Conservation (phyloP, 2,888 invertebrate genomes). For the Cephalotes varians region DNA sequence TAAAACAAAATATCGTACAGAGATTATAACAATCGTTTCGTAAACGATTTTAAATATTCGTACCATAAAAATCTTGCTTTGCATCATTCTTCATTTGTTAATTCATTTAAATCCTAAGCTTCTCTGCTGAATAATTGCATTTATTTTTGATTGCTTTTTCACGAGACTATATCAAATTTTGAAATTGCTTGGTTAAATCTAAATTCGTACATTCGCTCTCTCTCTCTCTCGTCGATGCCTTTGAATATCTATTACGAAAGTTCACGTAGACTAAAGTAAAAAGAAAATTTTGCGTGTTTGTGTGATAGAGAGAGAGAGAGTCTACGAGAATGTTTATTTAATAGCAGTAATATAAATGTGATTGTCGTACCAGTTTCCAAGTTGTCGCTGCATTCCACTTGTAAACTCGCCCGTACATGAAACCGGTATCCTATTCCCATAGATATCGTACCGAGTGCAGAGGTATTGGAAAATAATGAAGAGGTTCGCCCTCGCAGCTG, state of each 20-base stretch:
- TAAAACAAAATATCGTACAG: neutral
- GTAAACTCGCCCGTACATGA: slow-evolving; percentile 44
- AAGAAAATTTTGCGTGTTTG: neutral
- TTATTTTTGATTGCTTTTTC: slow-evolving; percentile 6
- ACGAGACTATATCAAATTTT: neutral
- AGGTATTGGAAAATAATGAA: slow-evolving; percentile 79
- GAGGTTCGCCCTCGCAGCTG: slow-evolving; percentile 73
- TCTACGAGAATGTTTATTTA: slow-evolving; percentile 53
- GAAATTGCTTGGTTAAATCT: neutral
- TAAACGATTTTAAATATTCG: neutral
- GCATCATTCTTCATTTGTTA: neutral
- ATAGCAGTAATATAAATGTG: slow-evolving; percentile 35
- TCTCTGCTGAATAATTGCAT: neutral
- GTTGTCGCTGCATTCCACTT: slow-evolving; percentile 38
- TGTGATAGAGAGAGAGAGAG: neutral
- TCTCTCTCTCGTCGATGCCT: neutral
- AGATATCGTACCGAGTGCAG: slow-evolving; percentile 63
- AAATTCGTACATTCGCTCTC: neutral
- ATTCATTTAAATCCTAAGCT: neutral
- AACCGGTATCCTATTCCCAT: slow-evolving; percentile 48
- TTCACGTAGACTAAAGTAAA: neutral
- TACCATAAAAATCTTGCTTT: neutral
- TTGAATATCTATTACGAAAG: slow-evolving; percentile 23
- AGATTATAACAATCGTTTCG: neutral
- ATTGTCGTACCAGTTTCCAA: slow-evolving; percentile 56